Evolutionary conservation across 2,888 invertebrate species (phyloP).

Genomic region (Gari tellinella): DNA sequence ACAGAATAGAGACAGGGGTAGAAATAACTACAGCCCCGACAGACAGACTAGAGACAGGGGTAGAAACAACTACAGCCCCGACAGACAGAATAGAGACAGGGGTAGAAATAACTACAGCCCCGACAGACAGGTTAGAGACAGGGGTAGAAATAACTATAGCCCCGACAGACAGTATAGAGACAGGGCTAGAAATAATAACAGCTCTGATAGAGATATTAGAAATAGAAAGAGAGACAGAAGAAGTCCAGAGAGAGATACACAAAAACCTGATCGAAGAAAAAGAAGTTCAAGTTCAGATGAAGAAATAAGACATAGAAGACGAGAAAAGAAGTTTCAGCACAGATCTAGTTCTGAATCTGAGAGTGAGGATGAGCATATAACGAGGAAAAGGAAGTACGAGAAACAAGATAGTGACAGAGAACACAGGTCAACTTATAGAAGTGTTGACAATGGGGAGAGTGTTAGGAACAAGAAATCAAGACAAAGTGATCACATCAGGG

Average conservation of each 20-base stretch:
- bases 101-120: neutral
- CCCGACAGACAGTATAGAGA: neutral
- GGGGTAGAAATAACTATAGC: neutral
- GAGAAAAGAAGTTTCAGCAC: no score
- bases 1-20: no score
- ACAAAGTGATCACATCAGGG: neutral
- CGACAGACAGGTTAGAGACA: neutral
- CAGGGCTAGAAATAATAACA: neutral
- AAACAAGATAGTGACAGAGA: neutral
- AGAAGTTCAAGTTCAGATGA: no score
- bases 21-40: neutral
- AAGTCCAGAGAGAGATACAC: no score
- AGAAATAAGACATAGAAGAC: no score
- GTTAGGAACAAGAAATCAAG: slow-evolving; percentile 3
- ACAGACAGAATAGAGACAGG: no score
- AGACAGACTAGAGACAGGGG: neutral
- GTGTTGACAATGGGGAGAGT: slow-evolving; percentile 1
- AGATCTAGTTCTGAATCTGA: slow-evolving; percentile 3
- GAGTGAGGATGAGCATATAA: neutral
- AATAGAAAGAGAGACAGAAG: neutral
- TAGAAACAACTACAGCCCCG: neutral
- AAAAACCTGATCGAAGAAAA: no score
- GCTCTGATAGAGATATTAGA: neutral
- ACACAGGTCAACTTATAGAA: no score
- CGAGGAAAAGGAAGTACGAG: no score